Base-by-base conservation (phyloP, 2,797 vertebrate genomes). In the Etheostoma perlongum region DNA sequence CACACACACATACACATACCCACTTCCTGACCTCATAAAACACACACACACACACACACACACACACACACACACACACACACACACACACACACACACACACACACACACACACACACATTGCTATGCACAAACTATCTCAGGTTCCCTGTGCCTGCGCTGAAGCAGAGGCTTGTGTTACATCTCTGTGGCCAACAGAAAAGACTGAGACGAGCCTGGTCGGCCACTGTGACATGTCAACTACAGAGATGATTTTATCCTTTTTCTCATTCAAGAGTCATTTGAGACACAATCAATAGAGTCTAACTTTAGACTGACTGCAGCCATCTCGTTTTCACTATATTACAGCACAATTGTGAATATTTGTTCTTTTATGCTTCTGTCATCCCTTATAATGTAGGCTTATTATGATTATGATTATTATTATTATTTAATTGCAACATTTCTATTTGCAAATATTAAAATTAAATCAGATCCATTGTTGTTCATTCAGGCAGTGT, bases 141-240 rank as follows among this genome's bases (percentile, higher is more conserved):
- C 83, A 62, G 67, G 79, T 92, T 89, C 87, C 88, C 76, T 51
- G 47, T 72, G 74, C 36, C 78, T 9, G 72, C 4, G 18, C 84
- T 83, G 81, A 78, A 64, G 78, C 81, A 27, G 64, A 77, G 85
- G 78, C 63, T 93, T 76, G 78, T 88, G 85, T 94, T 93, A 88
- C 90, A 82, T 82, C 72, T 93, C 82, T 85, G 82, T 57, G 65
- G 61, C 65, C 42, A 13, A 73, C 79, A 91, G 86, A 93, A 90
- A 90, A 78, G 78, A 74, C 82, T 14, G 70, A 84, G 87, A 89
- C 52, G 47, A 81, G 87, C 64, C 81, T 69, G 51, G 64, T 68
- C 42, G 67, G 81, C 65, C 57, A 27, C 15, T 64, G 76, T 83
- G 82, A 83, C 85, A 85, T 84, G 78, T 88, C 49, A 88, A 88